Percentiles rank a stretch among this genome's conserved stretches.
Evolutionary conservation across 2,888 invertebrate species (phyloP).

Genomic region (Heteromurus nitidus): DNA sequence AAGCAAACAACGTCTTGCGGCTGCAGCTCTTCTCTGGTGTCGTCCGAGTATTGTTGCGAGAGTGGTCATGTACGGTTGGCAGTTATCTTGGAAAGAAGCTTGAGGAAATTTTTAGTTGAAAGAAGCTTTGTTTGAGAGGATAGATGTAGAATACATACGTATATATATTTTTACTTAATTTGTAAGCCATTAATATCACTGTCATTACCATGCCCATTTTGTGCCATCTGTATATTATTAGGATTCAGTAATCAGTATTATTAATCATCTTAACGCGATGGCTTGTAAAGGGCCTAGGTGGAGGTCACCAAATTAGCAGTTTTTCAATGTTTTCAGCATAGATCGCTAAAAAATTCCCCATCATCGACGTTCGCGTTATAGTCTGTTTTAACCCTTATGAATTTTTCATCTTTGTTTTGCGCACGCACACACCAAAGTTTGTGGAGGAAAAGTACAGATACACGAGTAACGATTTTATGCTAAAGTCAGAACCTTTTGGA

Average conservation of each 20-base stretch:
- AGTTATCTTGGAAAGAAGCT: too few species aligned
- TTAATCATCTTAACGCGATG: slow-evolving; percentile 35
- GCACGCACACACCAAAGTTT: not conserved
- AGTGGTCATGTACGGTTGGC: too few species aligned
- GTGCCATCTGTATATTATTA: slow-evolving; percentile 10
- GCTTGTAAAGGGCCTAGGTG: slow-evolving; percentile 58
- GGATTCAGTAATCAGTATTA: slow-evolving; percentile 12
- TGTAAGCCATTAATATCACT: slow-evolving; percentile 21
- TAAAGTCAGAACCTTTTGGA: too few species aligned
- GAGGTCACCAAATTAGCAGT: slow-evolving; percentile 65
- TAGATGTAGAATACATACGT: too few species aligned
- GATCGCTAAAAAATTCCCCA: slow-evolving; percentile 29
- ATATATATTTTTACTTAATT: slow-evolving; percentile 27
- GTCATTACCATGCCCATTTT: slow-evolving; percentile 39
- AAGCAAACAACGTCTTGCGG: not conserved
- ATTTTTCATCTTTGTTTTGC: too few species aligned
- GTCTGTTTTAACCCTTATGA: too few species aligned
- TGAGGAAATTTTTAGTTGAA: too few species aligned
- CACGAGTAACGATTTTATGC: too few species aligned
- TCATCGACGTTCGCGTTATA: too few species aligned
- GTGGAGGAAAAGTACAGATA: too few species aligned
- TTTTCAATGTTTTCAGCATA: slow-evolving; percentile 62
- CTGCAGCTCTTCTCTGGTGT: too few species aligned
- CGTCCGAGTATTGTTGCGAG: too few species aligned
- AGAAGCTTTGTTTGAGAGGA: not conserved